Conservation (phyloP, 2,113 vertebrate species). For the Brevimyrus niger region DNA sequence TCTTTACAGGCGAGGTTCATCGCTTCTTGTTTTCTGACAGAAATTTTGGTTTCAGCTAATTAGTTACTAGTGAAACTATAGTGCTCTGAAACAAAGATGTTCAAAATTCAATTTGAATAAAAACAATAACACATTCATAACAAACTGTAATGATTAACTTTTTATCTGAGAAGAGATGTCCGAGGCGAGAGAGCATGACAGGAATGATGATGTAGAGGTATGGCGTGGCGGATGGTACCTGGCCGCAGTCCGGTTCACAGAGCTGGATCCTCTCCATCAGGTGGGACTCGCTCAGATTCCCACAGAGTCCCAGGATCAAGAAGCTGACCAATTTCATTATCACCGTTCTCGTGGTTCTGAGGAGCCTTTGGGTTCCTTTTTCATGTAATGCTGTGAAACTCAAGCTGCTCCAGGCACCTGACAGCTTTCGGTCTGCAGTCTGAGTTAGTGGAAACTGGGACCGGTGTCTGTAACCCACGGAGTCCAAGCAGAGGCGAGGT, state of each 20-base stretch:
- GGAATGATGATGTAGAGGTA: neutral
- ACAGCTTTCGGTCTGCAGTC: neutral
- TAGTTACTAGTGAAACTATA: neutral
- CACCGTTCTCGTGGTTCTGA: neutral
- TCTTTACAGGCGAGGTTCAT: neutral
- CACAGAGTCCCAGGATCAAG: slow-evolving; percentile 29
- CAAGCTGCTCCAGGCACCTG: neutral
- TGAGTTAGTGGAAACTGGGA: neutral
- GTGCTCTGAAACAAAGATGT: neutral
- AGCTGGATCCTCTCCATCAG: slow-evolving; percentile 42
- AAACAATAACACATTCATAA: neutral
- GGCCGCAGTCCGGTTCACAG: slow-evolving; percentile 45
- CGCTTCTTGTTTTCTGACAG: neutral
- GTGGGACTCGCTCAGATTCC: slow-evolving; percentile 29
- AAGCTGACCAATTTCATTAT: slow-evolving; percentile 41
- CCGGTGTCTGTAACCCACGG: neutral
- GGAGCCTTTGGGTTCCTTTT: neutral
- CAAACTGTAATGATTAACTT: neutral
- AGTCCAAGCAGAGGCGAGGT: neutral
- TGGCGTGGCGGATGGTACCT: slow-evolving; percentile 42
- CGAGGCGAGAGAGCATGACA: neutral
- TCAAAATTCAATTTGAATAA: neutral
- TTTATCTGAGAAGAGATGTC: neutral
- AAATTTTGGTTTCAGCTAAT: neutral
- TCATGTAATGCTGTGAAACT: neutral